phyloP scores from a whole-genome alignment of 2,888 invertebrate genomes.

The Onthophagus sagittarius region DNA sequence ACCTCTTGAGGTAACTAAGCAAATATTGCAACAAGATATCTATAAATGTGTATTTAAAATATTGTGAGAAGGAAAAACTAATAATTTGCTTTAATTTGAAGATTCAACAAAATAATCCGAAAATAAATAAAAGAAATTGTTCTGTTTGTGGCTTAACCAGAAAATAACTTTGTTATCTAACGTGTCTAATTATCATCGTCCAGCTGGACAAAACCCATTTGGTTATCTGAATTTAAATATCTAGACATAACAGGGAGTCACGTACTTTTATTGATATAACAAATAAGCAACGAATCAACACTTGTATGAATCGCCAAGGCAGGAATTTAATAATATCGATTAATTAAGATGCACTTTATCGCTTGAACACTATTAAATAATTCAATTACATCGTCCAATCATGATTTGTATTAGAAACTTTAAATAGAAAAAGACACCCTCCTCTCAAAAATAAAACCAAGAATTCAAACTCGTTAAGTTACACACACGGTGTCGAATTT shows the following conservation, averaged over 20 bases:
- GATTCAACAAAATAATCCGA: neutral
- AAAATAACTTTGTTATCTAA: neutral
- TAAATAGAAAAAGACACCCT: neutral
- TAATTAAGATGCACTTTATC: neutral
- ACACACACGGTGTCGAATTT: neutral
- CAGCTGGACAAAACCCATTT: neutral
- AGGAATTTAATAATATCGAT: neutral
- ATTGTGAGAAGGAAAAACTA: neutral
- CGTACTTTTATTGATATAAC: neutral
- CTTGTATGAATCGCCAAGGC: neutral
- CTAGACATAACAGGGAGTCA: neutral
- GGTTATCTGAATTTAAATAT: neutral
- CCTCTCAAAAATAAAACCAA: neutral
- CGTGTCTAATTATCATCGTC: neutral
- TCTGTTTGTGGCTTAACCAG: too few relatives aligned
- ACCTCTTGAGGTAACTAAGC: neutral
- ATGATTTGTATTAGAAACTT: too few relatives aligned
- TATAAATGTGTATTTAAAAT: neutral
- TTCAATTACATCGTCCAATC: neutral
- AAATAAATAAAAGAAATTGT: neutral
- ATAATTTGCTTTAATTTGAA: neutral
- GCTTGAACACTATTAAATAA: neutral
- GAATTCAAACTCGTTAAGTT: neutral
- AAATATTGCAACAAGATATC: neutral
- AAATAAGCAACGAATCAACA: neutral